Percentiles rank a stretch among this genome's conserved stretches.
phyloP scores from a whole-genome alignment of 2,113 vertebrate species.

The Cyphomyrus discorhynchus region DNA sequence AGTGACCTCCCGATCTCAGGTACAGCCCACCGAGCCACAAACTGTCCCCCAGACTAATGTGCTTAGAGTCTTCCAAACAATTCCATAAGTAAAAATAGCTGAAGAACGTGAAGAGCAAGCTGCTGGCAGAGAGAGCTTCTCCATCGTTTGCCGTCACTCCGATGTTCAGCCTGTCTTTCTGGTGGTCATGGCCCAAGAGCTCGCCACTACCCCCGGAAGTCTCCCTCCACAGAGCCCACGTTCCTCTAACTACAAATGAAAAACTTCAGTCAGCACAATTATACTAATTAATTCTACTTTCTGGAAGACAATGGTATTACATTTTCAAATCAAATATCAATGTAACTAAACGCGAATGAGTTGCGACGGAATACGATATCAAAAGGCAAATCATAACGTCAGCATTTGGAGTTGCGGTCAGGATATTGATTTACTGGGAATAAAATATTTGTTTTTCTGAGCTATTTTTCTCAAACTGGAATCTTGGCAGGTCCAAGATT shows the following conservation, averaged over 20 bases:
- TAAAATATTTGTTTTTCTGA: background rate
- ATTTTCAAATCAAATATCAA: constrained; percentile 10
- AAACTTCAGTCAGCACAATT: background rate
- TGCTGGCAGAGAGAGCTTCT: background rate
- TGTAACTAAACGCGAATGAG: background rate
- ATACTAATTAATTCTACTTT: constrained; percentile 1
- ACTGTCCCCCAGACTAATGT: background rate
- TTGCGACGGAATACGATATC: background rate
- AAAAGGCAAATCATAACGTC: background rate
- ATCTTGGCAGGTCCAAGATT: background rate
- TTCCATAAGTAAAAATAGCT: background rate
- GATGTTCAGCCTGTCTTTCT: background rate
- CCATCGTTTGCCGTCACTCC: background rate
- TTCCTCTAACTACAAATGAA: background rate
- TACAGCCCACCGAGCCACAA: background rate
- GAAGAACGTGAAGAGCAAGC: background rate
- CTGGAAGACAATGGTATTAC: background rate
- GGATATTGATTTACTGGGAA: background rate
- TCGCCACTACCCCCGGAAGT: background rate
- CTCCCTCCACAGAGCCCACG: background rate
- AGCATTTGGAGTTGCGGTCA: background rate
- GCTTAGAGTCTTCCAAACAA: background rate
- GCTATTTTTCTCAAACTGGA: background rate
- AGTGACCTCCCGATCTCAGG: background rate
- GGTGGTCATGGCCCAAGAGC: background rate